Evolutionary conservation across 2,888 invertebrate species (phyloP), one percentile per base, ranked within the genome.

Genomic region (Cephus nigrinus): DNA sequence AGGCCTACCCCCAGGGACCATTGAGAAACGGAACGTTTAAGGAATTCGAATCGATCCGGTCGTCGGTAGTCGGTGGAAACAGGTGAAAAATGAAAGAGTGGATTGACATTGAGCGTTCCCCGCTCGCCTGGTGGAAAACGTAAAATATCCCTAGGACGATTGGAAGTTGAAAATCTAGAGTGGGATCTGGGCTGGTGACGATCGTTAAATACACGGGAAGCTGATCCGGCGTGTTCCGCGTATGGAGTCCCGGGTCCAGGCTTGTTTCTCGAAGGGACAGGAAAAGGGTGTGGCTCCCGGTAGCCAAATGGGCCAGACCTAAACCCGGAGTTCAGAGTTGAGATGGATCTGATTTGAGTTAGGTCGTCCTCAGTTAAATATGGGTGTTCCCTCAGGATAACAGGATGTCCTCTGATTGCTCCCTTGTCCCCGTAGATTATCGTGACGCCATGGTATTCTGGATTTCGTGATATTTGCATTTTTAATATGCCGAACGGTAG

Each of bases 331-430:
- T 74, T 74, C 75, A 35, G 72, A 81, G 80, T 76, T 76, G 81
- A 85, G 86, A 88, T 86, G 83, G 83, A 87, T 84, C 86, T 83
- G 86, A 87, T 87, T 84, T 83, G 84, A 83, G 82, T 82, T 80
- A 80, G 79, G 75, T 79, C 80, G 79, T 80, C 77, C 77, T 73
- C 79, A 82, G 73, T 84, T 86, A 84, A 87, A 84, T 83, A 87
- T 85, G 88, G 88, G 84, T 88, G 87, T 88, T 88, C 86, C 87
- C 86, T 55, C 80, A 81, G 88, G 87, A 89, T 88, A 88, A 89
- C 89, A 89, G 88, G 87, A 88, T 89, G 89, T 88, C 87, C 75
- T 83, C 84, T 88, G 89, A 89, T 89, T 88, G 88, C 86, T 82
- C 85, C 81, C 88, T 89, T 89, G 88, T 88, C 88, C 86, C 71